phyloP scores from a whole-genome alignment of 1,140 invertebrate species.

The Propsilocerus akamusi region DNA sequence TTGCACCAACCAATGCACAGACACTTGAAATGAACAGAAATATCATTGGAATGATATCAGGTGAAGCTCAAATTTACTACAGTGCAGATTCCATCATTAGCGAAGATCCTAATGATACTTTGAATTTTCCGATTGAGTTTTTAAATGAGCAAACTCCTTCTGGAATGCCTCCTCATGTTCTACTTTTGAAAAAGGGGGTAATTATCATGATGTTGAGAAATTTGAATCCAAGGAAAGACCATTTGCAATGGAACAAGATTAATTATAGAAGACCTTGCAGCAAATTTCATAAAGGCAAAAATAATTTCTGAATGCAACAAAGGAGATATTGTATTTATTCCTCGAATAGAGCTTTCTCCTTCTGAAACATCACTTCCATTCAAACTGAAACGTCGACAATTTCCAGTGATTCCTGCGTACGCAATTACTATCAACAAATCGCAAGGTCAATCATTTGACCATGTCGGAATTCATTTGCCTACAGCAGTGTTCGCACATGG shows the following conservation, averaged over 20 bases:
- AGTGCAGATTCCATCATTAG: not conserved
- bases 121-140: not conserved
- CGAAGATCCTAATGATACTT: not conserved
- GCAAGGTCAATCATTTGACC: conserved; percentile 24
- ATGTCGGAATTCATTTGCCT: not conserved
- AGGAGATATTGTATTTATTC: not conserved
- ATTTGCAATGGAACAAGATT: not conserved
- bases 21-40: too few relatives aligned
- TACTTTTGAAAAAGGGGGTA: not conserved
- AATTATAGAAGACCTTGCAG: not conserved
- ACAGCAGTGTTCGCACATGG: not conserved
- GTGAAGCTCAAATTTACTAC: not conserved
- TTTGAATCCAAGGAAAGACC: not conserved
- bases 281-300: not conserved
- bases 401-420: conserved; percentile 27
- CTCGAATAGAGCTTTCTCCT: conserved; percentile 5
- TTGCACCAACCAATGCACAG: too few relatives aligned
- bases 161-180: not conserved
- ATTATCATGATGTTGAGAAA: not conserved
- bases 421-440: conserved; percentile 28
- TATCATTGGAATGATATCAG: too few relatives aligned
- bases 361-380: conserved; percentile 15
- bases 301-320: not conserved
- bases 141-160: too few relatives aligned
- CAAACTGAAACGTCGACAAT: conserved; percentile 23